A percentile compares a stretch with the other conserved stretches of the same genome.
Conservation (phyloP, 2,113 vertebrate species). For the Tichodroma muraria region DNA sequence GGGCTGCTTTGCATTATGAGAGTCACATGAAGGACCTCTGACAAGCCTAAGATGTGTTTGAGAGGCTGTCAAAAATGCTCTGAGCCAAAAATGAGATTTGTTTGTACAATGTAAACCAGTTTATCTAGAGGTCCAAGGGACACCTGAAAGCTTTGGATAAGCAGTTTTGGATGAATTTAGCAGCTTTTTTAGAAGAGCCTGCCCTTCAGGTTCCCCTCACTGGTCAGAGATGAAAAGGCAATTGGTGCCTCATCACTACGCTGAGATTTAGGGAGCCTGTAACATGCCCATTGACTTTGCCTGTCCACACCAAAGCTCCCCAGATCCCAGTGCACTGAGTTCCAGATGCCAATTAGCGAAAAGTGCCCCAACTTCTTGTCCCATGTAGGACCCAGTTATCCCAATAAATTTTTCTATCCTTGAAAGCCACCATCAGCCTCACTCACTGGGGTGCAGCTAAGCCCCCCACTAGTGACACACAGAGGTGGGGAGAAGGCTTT, state of each 20-base stretch:
- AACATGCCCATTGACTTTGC: not conserved
- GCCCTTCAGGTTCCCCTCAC: not conserved
- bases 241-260: not conserved
- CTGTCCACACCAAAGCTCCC: not conserved
- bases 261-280: not conserved
- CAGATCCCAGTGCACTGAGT: not conserved
- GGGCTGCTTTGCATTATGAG: constrained; percentile 45
- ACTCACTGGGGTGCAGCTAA: not conserved
- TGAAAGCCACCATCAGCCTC: not conserved
- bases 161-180: constrained; percentile 16
- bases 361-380: not conserved
- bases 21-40: constrained; percentile 54
- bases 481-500: not conserved
- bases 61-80: constrained; percentile 52
- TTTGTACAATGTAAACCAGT: constrained; percentile 45
- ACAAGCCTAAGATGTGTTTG: constrained; percentile 47
- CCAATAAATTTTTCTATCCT: not conserved
- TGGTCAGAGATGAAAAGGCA: not conserved
- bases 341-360: not conserved
- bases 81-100: constrained; percentile 59
- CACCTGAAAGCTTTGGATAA: constrained; percentile 58
- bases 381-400: not conserved
- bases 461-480: fast-evolving
- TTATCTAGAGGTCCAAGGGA: constrained; percentile 51
- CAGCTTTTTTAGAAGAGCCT: not conserved